Evolutionary conservation across 2,113 vertebrate genomes (phyloP).

Genomic region (Peromyscus californicus): DNA sequence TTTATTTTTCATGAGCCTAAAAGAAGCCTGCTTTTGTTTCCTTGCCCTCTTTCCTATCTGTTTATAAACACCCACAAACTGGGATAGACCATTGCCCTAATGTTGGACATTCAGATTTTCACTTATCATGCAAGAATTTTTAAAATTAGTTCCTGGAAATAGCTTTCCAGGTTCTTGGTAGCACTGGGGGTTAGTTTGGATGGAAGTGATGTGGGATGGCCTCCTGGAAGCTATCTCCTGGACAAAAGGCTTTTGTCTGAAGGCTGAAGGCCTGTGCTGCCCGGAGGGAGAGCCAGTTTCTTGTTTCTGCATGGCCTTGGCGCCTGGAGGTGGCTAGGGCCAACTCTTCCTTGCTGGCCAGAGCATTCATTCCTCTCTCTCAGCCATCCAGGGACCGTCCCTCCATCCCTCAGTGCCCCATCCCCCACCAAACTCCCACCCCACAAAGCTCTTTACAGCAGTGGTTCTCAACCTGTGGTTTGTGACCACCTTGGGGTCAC

Average conservation of each 20-base stretch:
- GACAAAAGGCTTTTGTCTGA: slow-evolving; percentile 54
- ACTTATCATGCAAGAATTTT: not conserved
- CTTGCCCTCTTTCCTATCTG: rapidly evolving
- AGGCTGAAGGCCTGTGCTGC: not conserved
- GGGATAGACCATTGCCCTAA: not conserved
- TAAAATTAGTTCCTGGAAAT: not conserved
- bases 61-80: not conserved
- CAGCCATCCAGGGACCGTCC: no score
- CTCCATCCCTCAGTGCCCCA: not conserved
- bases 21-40: not conserved
- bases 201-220: not conserved
- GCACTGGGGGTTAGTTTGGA: not conserved
- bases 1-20: not conserved
- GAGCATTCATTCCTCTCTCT: no score
- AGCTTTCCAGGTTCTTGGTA: not conserved
- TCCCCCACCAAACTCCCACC: not conserved
- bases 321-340: not conserved
- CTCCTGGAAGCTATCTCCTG: not conserved
- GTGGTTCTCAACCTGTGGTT: not conserved
- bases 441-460: no score
- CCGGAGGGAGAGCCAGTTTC: not conserved
- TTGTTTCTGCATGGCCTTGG: not conserved
- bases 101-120: not conserved
- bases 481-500: no score
- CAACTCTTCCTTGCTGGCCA: not conserved